phyloP scores from a whole-genome alignment of 2,113 vertebrate genomes.

The Chloropsis hardwickii region DNA sequence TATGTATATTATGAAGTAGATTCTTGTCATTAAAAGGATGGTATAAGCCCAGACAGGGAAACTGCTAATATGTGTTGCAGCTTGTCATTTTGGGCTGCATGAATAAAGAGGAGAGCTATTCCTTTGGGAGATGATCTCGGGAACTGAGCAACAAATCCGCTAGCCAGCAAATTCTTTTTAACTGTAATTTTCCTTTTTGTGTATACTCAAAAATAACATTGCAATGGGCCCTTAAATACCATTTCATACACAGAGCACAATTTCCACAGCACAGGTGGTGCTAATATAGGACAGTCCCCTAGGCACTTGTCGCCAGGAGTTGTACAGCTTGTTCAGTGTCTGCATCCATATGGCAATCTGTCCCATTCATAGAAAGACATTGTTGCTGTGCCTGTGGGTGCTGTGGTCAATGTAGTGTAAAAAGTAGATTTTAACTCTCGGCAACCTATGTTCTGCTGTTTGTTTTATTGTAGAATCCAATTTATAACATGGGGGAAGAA shows the following conservation, averaged over 20 bases:
- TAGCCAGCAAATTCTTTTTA: slow-evolving; percentile 68
- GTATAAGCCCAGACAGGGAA: slow-evolving; percentile 61
- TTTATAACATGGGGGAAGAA: not conserved
- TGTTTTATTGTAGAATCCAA: slow-evolving; percentile 37
- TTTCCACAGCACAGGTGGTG: slow-evolving; percentile 86
- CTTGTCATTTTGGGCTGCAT: slow-evolving; percentile 68
- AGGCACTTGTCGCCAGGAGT: slow-evolving; percentile 87
- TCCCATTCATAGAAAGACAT: slow-evolving; percentile 79
- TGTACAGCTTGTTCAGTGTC: slow-evolving; percentile 88
- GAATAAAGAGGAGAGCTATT: slow-evolving; percentile 64
- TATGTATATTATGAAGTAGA: slow-evolving; percentile 35
- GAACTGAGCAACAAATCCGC: slow-evolving; percentile 67
- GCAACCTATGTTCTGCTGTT: slow-evolving; percentile 45
- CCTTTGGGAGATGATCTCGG: slow-evolving; percentile 66
- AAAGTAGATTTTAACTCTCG: slow-evolving; percentile 71
- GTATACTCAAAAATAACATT: slow-evolving; percentile 69
- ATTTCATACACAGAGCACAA: slow-evolving; percentile 65
- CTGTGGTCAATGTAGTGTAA: slow-evolving; percentile 76
- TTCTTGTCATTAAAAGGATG: slow-evolving; percentile 60
- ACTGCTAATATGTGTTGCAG: slow-evolving; percentile 64
- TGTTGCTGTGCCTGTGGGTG: slow-evolving; percentile 71
- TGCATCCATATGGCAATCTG: slow-evolving; percentile 88
- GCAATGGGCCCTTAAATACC: slow-evolving; percentile 67
- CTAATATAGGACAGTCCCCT: slow-evolving; percentile 88
- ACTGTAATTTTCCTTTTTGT: slow-evolving; percentile 69